Evolutionary conservation across 2,797 vertebrate genomes (phyloP).

Genomic region (Cossypha niveicapilla): DNA sequence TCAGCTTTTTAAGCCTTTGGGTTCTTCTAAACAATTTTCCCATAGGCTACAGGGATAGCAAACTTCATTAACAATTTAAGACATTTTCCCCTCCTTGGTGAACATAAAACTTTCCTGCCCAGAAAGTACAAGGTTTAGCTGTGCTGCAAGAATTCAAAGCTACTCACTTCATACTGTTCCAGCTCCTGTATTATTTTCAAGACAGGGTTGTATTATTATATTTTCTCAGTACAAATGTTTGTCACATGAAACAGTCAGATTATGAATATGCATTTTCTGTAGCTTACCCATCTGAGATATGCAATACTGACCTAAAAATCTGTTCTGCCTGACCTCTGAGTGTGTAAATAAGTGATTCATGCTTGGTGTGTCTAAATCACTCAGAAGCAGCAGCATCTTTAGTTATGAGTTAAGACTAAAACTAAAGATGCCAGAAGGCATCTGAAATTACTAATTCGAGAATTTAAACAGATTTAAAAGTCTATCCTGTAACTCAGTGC

Average conservation of each 20-base stretch:
- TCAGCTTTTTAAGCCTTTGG: background rate
- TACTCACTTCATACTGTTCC: background rate
- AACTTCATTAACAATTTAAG: background rate
- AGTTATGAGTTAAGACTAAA: background rate
- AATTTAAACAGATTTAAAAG: background rate
- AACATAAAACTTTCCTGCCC: background rate
- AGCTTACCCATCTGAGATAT: background rate
- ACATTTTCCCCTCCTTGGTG: background rate
- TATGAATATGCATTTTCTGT: background rate
- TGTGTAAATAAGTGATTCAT: rapidly evolving
- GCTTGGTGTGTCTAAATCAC: background rate
- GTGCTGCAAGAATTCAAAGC: background rate
- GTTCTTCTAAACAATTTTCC: background rate
- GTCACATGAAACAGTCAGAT: background rate
- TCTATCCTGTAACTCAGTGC: background rate
- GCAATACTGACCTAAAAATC: background rate
- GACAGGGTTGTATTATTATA: too few species aligned
- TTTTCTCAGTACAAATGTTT: background rate
- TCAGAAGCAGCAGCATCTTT: background rate
- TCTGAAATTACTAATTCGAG: background rate
- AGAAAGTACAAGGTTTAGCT: background rate
- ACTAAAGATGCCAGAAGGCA: background rate
- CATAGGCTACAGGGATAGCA: background rate
- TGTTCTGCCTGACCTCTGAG: background rate
- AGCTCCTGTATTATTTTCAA: background rate